phyloP scores from a whole-genome alignment of 2,888 invertebrate genomes.

The Chloroclystis v-ata region DNA sequence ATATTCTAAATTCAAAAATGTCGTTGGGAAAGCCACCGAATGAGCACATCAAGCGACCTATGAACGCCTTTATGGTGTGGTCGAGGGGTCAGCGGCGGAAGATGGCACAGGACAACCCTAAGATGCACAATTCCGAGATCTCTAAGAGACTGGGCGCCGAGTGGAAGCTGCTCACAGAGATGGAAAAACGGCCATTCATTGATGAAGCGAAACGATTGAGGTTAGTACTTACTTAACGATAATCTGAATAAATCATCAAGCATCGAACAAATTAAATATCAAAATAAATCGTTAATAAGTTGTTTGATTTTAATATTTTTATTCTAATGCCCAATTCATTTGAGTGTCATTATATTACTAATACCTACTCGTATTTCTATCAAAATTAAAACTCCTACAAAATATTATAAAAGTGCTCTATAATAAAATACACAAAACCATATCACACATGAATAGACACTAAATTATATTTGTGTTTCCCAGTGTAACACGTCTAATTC shows the following conservation, averaged over 20 bases:
- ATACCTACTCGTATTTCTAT: no score
- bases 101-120: conserved; percentile 96
- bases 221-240: conserved; percentile 71
- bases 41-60: conserved; percentile 94
- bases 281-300: no score
- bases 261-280: no score
- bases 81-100: conserved; percentile 91
- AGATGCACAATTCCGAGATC: conserved; percentile 96
- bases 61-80: conserved; percentile 98
- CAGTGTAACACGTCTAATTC: conserved; percentile 4
- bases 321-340: no score
- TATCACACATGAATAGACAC: not conserved
- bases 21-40: conserved; percentile 67
- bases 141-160: conserved; percentile 91
- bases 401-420: no score
- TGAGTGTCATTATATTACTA: no score
- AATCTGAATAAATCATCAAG: no score
- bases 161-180: conserved; percentile 91
- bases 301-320: no score
- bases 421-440: no score
- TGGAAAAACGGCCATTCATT: conserved; percentile 92
- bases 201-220: conserved; percentile 93
- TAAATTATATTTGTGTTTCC: conserved; percentile 8
- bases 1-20: conserved; percentile 40
- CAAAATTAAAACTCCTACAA: no score